phyloP scores from a whole-genome alignment of 2,113 vertebrate genomes.

The Tupaia tana region DNA sequence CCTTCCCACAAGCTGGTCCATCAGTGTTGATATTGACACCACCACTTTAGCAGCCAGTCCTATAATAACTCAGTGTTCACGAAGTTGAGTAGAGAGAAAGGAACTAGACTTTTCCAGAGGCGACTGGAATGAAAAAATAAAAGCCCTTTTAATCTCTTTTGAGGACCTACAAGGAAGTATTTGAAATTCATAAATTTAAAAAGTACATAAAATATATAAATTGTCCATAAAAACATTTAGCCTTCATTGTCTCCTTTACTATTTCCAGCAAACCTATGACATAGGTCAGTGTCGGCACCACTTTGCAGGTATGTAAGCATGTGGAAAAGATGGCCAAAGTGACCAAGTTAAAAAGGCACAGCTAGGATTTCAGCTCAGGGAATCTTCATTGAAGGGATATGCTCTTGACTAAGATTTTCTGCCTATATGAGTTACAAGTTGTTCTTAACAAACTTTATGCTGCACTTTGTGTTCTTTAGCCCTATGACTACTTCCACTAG shows the following conservation, averaged over 20 bases:
- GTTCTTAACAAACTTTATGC: neutral
- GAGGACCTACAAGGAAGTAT: neutral
- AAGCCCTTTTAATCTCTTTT: neutral
- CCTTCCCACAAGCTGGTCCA: too few species aligned
- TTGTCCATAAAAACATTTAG: neutral
- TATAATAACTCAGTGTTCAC: neutral
- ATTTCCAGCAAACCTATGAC: neutral
- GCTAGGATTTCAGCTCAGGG: neutral
- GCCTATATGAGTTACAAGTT: neutral
- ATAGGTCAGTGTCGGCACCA: neutral
- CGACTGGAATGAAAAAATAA: conserved; percentile 6
- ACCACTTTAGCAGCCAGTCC: neutral
- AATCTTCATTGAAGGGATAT: neutral
- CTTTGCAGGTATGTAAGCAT: neutral
- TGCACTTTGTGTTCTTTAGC: neutral
- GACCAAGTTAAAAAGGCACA: neutral
- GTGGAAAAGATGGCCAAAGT: neutral
- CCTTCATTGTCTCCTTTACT: neutral
- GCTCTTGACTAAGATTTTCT: neutral
- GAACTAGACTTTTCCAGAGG: neutral
- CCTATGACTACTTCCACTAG: neutral
- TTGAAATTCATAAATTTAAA: neutral
- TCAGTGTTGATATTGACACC: neutral
- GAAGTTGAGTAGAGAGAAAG: neutral
- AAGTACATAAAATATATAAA: neutral